Evolutionary conservation across 2,797 vertebrate species (phyloP), one percentile per base, ranked within the genome.

Genomic region (Melanotaenia parkinsoni): DNA sequence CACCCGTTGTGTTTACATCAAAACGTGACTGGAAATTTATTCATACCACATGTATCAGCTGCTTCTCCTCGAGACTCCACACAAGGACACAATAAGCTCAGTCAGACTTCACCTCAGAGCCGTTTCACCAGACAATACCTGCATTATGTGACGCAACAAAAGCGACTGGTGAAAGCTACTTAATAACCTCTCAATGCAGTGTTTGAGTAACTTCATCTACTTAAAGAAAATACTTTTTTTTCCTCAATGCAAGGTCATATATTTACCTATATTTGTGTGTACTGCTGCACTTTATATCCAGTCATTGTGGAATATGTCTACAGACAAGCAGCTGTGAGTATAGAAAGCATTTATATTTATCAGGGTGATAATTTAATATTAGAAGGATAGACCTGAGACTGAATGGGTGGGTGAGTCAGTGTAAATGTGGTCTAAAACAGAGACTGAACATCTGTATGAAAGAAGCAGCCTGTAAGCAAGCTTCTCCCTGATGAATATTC

Each of bases 21-120:
- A 65, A 62, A 74, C 62, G 70, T n/a, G 51, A 65, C 74, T 82
- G 45, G 32, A 72, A 66, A 58, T 67, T 30, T 62, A 28, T 75
- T 83, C 47, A 83, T 58, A 80, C 65, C 77, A 76, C 28, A 72
- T 30, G 66, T 4, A 28, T n/a, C n/a, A 35, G 30, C 24, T 10
- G 70, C 7, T 77, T 76, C 35, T 0, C 33, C 77, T 59, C 0
- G 9, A 70, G 76, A 76, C 78, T 24, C 14, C 35, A 63, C 14
- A 28, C 33, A 71, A 0, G 0, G 3, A 67, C 59, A 58, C 5
- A 5, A 40, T 2, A 45, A 67, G 60, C 60, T 63, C 43, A 24
- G 30, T 67, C 5, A 50, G 40, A 30, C 40, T 16, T 47, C 26
- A 11, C 12, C 28, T 35, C 24, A 57, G 13, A n/a, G 20, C 20